Evolutionary conservation across 2,113 vertebrate genomes (phyloP), one percentile per base, ranked within the genome.

Genomic region (Scartelaos histophorus): DNA sequence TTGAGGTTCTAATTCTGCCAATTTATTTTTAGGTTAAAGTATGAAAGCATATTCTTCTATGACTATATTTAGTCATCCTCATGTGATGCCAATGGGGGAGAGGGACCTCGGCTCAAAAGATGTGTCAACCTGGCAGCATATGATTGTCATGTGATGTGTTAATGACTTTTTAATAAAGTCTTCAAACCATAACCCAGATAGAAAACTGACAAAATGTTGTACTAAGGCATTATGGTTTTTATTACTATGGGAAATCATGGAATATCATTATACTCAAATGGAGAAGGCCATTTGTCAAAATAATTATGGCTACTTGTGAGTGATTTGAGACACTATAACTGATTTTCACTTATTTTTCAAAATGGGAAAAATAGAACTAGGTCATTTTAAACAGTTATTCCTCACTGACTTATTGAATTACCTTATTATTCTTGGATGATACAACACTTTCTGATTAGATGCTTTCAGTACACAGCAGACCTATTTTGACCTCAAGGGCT

Each of bases 1-100:
- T 70, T 46, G 64, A 1, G 3, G 34, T 79, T 87, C 65, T 71
- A 79, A 76, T 74, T 66, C 24, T 51, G 76, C 61, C 53, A 70
- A 2, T 61, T 5, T 70, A 76, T 84, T 82, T 78, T 66, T 66
- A 71, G 75, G 5, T 54, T 25, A 7, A 22, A 51, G 60, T 4
- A 1, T 19, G 13, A 16, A 58, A 71, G 71, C 19, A 19, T 2
- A 74, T 35, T 71, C 53, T 43, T 29, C 2, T 29, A 29, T 29
- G 29, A 29, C 29, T 29, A 29, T 29, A 29, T 29, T 22, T 13
- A 7, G 25, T 61, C 58, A 19, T 12, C 3, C 25, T 45, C 57
- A 51, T 57, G 1, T 35, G 15, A 24, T 13, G 66, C 58, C 11
- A 45, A 9, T 13, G 60, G 24, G 47, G 53, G 56, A 0, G 7